phyloP scores from a whole-genome alignment of 2,113 vertebrate species.

The Lonchura striata region DNA sequence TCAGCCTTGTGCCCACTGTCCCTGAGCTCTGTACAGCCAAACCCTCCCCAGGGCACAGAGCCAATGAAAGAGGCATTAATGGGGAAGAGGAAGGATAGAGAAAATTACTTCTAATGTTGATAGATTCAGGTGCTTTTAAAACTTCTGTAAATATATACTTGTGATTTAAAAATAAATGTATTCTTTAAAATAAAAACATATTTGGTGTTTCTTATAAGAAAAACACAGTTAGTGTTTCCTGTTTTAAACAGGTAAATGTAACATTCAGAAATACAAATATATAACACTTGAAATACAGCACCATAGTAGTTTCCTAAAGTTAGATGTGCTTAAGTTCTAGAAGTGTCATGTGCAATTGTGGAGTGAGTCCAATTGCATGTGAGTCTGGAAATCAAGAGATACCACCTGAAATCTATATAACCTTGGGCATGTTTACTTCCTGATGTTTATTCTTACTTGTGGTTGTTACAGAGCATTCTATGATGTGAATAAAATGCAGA shows the following conservation, averaged over 20 bases:
- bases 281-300: conserved; percentile 11
- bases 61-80: background rate
- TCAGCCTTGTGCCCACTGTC: background rate
- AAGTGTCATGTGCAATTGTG: background rate
- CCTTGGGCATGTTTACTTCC: background rate
- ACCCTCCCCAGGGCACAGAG: background rate
- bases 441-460: background rate
- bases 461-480: background rate
- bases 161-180: background rate
- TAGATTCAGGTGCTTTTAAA: background rate
- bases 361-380: background rate
- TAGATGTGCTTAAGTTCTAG: background rate
- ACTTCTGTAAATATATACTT: background rate
- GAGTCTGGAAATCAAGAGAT: background rate
- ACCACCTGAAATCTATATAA: background rate
- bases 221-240: too few species aligned
- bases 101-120: background rate
- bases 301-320: conserved; percentile 4
- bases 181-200: conserved; percentile 9
- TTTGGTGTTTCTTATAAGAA: background rate
- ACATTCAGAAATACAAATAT: background rate
- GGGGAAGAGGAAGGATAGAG: background rate
- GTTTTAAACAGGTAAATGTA: background rate
- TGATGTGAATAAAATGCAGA: background rate
- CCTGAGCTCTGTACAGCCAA: background rate